These are phyloP conservation scores for Drosophila quinaria DNA, from an alignment of 2,888 invertebrate species.

Conservation along the genomic window DNA sequence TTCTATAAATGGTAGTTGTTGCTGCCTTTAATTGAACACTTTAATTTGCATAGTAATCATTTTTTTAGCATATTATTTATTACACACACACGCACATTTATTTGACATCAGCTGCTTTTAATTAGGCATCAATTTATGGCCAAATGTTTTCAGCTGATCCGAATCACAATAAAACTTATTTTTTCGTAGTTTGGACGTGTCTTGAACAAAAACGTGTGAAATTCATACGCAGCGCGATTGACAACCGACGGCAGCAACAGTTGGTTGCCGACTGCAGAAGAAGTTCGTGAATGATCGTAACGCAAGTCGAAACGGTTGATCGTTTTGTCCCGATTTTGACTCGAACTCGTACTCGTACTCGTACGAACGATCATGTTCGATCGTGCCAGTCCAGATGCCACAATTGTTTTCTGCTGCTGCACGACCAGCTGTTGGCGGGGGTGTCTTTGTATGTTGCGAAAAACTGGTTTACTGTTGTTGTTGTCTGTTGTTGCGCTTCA, in stretches of 20 bases:
- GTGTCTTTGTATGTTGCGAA: conserved; percentile 36
- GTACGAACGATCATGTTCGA: conserved; percentile 43
- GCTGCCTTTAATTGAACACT: conserved; percentile 46
- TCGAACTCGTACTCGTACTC: conserved; percentile 1
- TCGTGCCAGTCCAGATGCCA: conserved; percentile 33
- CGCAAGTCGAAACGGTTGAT: conserved; percentile 44
- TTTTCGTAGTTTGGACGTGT: neutral
- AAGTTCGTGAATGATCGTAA: conserved; percentile 48
- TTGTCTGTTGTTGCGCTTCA: conserved; percentile 13
- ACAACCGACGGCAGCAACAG: conserved; percentile 67
- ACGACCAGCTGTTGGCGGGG: conserved; percentile 58
- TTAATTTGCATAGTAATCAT: conserved; percentile 28
- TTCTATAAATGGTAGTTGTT: conserved; percentile 30
- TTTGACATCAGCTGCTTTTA: conserved; percentile 55
- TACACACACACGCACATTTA: conserved; percentile 32
- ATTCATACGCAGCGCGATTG: neutral
- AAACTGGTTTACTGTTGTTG: conserved; percentile 53
- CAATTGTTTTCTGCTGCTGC: conserved; percentile 15
- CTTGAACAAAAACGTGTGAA: conserved; percentile 3
- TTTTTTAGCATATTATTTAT: conserved; percentile 14
- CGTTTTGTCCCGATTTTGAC: conserved; percentile 6
- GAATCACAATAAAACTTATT: conserved; percentile 1
- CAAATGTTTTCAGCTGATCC: conserved; percentile 45
- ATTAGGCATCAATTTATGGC: conserved; percentile 50
- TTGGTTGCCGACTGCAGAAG: conserved; percentile 74